phyloP scores from a whole-genome alignment of 1,140 invertebrate species.

The Trichonephila clavata region DNA sequence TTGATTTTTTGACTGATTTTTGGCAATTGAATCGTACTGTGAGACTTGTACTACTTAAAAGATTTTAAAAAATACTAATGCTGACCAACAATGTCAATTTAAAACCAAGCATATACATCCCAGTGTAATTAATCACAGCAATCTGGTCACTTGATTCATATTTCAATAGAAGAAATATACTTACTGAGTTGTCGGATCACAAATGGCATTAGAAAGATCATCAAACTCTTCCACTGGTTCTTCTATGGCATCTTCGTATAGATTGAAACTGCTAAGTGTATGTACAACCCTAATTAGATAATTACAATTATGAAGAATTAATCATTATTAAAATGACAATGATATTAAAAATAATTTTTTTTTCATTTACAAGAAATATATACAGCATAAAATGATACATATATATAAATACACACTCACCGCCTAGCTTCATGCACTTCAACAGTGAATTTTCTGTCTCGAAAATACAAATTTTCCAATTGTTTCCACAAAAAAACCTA shows the following conservation, averaged over 20 bases:
- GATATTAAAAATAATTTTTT: background rate
- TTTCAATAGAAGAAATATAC: conserved; percentile 67
- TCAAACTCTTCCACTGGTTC: conserved; percentile 81
- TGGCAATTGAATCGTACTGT: too few species aligned
- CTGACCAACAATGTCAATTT: too few species aligned
- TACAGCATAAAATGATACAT: background rate
- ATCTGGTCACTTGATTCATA: too few species aligned
- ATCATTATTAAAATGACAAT: background rate
- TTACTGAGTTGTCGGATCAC: conserved; percentile 84
- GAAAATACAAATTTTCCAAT: conserved; percentile 84
- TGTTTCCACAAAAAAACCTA: conserved; percentile 83
- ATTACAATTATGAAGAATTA: background rate
- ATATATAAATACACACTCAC: conserved; percentile 79
- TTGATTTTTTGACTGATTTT: too few species aligned
- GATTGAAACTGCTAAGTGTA: conserved; percentile 83
- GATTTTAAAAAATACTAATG: too few species aligned
- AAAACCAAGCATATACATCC: too few species aligned
- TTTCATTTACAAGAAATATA: background rate
- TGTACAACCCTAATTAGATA: conserved; percentile 82
- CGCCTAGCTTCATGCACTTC: conserved; percentile 85
- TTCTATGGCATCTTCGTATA: conserved; percentile 84
- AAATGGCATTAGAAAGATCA: conserved; percentile 83
- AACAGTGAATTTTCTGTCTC: conserved; percentile 85
- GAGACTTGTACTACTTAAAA: too few species aligned
- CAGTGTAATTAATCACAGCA: too few species aligned